Evolutionary conservation across 2,797 vertebrate genomes (phyloP).

Genomic region (Gymnoscopelus microlampas): DNA sequence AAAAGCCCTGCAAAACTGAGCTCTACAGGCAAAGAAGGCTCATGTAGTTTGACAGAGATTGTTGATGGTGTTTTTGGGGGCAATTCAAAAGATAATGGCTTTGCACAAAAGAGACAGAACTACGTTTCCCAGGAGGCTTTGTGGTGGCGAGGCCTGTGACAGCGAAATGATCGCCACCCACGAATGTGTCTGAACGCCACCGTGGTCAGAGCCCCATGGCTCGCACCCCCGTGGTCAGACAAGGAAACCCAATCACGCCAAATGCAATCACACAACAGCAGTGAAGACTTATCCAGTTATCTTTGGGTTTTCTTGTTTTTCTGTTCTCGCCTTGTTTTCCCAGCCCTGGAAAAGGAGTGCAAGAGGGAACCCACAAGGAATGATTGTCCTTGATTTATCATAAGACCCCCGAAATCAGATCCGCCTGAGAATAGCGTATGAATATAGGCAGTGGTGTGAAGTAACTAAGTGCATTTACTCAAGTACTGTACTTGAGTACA

Average conservation of each 20-base stretch:
- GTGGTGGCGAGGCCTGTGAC: conserved; percentile 49
- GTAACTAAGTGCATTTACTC: too few species aligned
- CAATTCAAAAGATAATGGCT: conserved; percentile 51
- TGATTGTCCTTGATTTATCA: conserved; percentile 51
- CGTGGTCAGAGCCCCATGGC: conserved; percentile 46
- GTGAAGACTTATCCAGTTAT: conserved; percentile 39
- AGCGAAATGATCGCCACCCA: conserved; percentile 68
- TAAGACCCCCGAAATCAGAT: conserved; percentile 38
- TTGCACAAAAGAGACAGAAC: conserved; percentile 49
- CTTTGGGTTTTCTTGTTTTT: conserved; percentile 46
- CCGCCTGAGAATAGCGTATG: conserved; percentile 7
- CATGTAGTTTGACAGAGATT: too few species aligned
- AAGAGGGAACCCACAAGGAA: conserved; percentile 42
- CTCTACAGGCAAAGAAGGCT: too few species aligned
- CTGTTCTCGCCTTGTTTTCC: conserved; percentile 49
- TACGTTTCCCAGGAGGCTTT: conserved; percentile 58
- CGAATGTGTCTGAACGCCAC: conserved; percentile 41
- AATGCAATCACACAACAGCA: conserved; percentile 40
- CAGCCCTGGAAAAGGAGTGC: conserved; percentile 33
- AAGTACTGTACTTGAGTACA: too few species aligned
- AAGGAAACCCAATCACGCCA: conserved; percentile 45
- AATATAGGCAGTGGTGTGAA: neutral
- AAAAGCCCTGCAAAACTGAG: too few species aligned
- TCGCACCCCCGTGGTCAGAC: conserved; percentile 52
- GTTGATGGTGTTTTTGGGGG: conserved; percentile 1